Evolutionary conservation across 1,140 invertebrate genomes (phyloP), one percentile per base, ranked within the genome.

Genomic region (Drosophila oshimai): DNA sequence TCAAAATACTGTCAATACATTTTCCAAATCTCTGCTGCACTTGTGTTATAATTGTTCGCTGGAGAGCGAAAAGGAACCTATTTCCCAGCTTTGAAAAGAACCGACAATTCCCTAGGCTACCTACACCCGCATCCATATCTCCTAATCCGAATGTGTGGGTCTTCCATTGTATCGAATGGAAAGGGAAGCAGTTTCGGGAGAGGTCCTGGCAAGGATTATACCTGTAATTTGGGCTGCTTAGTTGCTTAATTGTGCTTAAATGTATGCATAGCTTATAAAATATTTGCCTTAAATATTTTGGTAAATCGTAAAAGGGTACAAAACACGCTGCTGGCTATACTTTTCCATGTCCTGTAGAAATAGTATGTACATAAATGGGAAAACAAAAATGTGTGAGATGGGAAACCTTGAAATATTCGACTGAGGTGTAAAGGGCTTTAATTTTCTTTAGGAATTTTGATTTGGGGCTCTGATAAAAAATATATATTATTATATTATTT

Each of bases 241-340:
- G 81, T 44, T 80, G 65, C 60, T 86, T 86, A 86, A 86, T 86
- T 86, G 80, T 87, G 71, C 81, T 70, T 64, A 86, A 86, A 75
- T 86, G 75, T 67, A 86, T 75, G 80, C 60, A 60, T 70, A 60
- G 79, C 80, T 72, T 80, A 76, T 87, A 55, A 86, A 86, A 86
- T 86, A 86, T 86, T 86, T 86, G 80, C 75, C 53, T 86, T 68
- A 86, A 86, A 86, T 86, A 86, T 86, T 86, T 86, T 86, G 80
- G 81, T 80, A 74, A 78, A 73, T 86, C 61, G 72, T 68, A 57
- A 84, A 84, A 62, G 80, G 80, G 80, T 84, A 68, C 42, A 29
- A 57, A 53, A 49, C 62, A 57, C 2, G 22, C 57, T 57, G 0
- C 4, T 0, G 39, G 55, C 18, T 13, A 31, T 29, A 20, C 29